Evolutionary conservation across 2,113 vertebrate genomes (phyloP), one percentile per base, ranked within the genome.

Genomic region (Platysteira castanea): DNA sequence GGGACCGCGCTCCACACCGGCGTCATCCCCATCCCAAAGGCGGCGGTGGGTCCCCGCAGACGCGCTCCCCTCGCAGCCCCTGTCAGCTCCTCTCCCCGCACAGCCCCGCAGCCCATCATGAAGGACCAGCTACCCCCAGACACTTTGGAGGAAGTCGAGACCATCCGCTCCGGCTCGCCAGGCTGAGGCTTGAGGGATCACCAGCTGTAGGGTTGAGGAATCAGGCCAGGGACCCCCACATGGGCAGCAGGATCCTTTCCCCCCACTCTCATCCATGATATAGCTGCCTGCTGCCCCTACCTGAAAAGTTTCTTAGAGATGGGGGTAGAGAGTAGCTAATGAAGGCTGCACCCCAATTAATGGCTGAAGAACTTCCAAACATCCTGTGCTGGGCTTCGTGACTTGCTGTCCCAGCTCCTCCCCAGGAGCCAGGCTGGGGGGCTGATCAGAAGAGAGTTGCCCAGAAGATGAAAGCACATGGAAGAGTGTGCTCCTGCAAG

Each of bases 131-230:
- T 18, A 3, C 12, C 6, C 41, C 5, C 50, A 11, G 18, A 19
- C 31, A 6, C 35, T 30, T 27, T 1, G 3, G 15, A 3, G 2
- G 46, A 68, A 8, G 23, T 33, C 2, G 0, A 33, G 53, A 47
- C 30, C 35, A 39, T 14, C 18, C 15, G 2, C 13, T 20, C 23
- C 10, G 0, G 2, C 18, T 53, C 39, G 14, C 26, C 7, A 2
- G 16, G 28, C 4, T 52, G 33, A 6, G 20, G 8, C 10, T n/a
- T 22, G 28, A 65, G 52, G 22, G 17, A 28, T 33, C 23, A 17
- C 30, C 33, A 52, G 41, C 8, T 33, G 46, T 15, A 42, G 9
- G 15, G 16, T 3, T n/a, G 33, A 42, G 14, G 7, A 16, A 35
- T 49, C 28, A 33, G 20, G n/a, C 27, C 3, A 1, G 39, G 33